Evolutionary conservation across 2,797 vertebrate species (phyloP).

Genomic region (Falco cherrug): DNA sequence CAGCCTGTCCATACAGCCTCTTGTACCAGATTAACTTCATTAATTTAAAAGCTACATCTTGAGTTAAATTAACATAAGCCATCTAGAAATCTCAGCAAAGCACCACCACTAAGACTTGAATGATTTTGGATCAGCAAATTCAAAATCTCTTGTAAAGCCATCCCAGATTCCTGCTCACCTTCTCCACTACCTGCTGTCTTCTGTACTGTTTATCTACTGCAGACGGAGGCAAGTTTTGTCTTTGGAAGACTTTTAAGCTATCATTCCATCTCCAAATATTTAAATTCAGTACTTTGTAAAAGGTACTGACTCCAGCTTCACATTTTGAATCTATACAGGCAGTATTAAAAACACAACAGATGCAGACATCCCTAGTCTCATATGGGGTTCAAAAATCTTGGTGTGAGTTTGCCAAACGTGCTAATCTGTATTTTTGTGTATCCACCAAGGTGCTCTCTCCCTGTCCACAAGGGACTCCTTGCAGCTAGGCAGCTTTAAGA

Average conservation of each 20-base stretch:
- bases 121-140: not conserved
- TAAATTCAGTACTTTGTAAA: not conserved
- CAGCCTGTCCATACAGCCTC: slow-evolving; percentile 33
- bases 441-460: not conserved
- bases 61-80: not conserved
- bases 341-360: not conserved
- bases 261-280: not conserved
- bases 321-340: not conserved
- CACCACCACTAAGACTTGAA: not conserved
- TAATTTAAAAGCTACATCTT: slow-evolving; percentile 34
- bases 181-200: not conserved
- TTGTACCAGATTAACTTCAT: not conserved
- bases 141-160: not conserved
- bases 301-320: not conserved
- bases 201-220: not conserved
- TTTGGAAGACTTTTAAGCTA: not conserved
- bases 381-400: not conserved
- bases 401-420: rapidly evolving
- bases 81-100: not conserved
- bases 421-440: not conserved
- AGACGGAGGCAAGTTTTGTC: not conserved
- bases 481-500: not conserved
- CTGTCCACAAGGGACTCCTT: not conserved
- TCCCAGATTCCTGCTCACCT: not conserved
- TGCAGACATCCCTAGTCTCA: not conserved